A percentile compares a stretch with the other conserved stretches of the same genome.
phyloP scores from a whole-genome alignment of 2,888 invertebrate species.

The Crioceris asparagi region DNA sequence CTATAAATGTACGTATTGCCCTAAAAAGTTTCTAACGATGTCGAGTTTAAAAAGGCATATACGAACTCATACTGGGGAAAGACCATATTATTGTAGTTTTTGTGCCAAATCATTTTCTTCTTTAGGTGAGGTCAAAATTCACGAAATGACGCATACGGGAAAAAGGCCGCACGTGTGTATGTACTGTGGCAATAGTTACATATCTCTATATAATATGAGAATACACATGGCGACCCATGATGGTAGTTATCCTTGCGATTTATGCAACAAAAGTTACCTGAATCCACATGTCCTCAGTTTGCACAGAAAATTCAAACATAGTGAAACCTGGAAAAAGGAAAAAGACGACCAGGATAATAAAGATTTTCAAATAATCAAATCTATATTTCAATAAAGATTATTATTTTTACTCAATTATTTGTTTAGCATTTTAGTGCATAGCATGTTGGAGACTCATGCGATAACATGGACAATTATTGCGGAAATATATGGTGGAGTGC shows the following conservation, averaged over 20 bases:
- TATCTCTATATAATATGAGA: conserved; percentile 14
- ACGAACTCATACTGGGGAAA: conserved; percentile 17
- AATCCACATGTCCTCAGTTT: conserved; percentile 14
- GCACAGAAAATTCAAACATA: conserved; percentile 11
- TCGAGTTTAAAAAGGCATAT: conserved; percentile 16
- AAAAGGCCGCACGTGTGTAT: conserved; percentile 15
- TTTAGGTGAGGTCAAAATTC: conserved; percentile 15
- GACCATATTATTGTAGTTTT: conserved; percentile 16
- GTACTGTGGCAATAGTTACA: conserved; percentile 16
- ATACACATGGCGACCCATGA: conserved; percentile 17
- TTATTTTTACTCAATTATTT: no score
- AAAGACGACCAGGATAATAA: no score
- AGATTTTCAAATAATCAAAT: no score
- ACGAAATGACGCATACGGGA: conserved; percentile 18
- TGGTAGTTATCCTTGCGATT: conserved; percentile 13
- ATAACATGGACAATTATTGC: no score
- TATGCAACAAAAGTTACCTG: conserved; percentile 14
- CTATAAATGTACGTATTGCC: conserved; percentile 16
- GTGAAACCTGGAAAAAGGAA: no score
- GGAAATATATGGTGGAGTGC: no score
- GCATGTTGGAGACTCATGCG: no score
- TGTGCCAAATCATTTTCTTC: conserved; percentile 19
- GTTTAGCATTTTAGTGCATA: no score
- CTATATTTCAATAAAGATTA: no score
- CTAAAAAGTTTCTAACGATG: conserved; percentile 11